Evolutionary conservation across 2,113 vertebrate genomes (phyloP), one percentile per base, ranked within the genome.

Genomic region (Verasper variegatus): DNA sequence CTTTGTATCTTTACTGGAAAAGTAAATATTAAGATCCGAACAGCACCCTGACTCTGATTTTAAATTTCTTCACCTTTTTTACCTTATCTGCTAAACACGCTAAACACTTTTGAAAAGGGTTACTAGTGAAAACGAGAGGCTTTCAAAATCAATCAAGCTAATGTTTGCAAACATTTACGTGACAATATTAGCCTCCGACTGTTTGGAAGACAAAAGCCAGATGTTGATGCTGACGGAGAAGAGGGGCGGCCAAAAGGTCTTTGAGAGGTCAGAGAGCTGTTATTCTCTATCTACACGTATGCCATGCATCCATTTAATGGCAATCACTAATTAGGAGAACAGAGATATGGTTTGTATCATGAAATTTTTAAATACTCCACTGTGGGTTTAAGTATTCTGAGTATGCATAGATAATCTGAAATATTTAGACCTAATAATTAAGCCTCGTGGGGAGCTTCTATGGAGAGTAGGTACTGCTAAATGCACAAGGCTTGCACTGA

Each of bases 141-240:
- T 74, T 68, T 87, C 67, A 42, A 55, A 31, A 78, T 37, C 68
- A 83, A 81, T 88, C 85, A 79, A 51, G 51, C 56, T 59, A 83
- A 84, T 80, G 68, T 80, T 81, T 84, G 71, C 83, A 66, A 55
- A 88, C 55, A 68, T 56, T 67, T 77, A 84, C 74, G 71, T 82
- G 68, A 74, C 59, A 72, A 76, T 76, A 59, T 75, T 66, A 58
- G 81, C 18, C 68, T 24, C 64, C 17, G 49, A 37, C 21, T 67
- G 70, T 80, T 76, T 74, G 71, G 68, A 31, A 13, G 37, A 52
- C 23, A 45, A 77, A 63, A 54, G 2, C 59, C 65, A 74, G 74
- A 47, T 81, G 71, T 56, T 84, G 54, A 76, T 84, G 65, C 61
- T 78, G 80, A 81, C 18, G 3, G 81, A 61, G 62, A 18, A 26